Evolutionary conservation across 2,113 vertebrate genomes (phyloP), one percentile per base, ranked within the genome.

Genomic region (Callochromis pleurospilus): DNA sequence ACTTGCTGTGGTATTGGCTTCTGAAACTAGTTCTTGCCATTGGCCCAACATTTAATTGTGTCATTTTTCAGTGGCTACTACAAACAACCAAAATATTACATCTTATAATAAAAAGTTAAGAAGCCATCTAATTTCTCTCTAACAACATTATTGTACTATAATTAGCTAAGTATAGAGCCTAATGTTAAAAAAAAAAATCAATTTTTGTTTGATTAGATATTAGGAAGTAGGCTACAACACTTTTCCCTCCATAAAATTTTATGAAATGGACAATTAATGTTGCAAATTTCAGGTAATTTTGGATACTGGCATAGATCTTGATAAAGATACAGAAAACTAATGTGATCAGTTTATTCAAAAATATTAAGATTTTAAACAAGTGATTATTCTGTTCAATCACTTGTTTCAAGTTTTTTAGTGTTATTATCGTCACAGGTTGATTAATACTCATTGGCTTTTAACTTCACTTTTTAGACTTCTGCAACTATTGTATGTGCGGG

Each of bases 261-360:
- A 49, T n/a, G 15, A 51, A 77, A 29, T 75, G 21, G 40, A 73
- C 40, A 26, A 10, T 29, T 73, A 29, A 47, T 75, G 14, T 75
- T 47, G 40, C 9, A 47, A 29, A 47, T 47, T 75, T 75, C 24
- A 47, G 24, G 40, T 75, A 29, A 47, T 29, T 29, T 75, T 11
- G 40, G 68, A 75, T 47, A 29, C 40, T 29, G 3, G 6, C 40
- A 75, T 47, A 47, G 4, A 47, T 29, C 9, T 91, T 82, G 85
- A 93, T 92, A 45, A 85, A 47, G 90, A 93, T 91, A 77, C 19
- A 84, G 55, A 42, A 33, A 65, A 55, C 3, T 47, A 68, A 81
- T 42, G 9, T 62, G 54, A 60, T 82, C 47, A 75, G 53, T 56
- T 58, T 90, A 83, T 51, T 81, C 38, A 31, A 84, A 75, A 87